A percentile compares a stretch with the other conserved stretches of the same genome.
phyloP scores from a whole-genome alignment of 92 coral and sea anemone genomes.

The Siderastrea siderea region DNA sequence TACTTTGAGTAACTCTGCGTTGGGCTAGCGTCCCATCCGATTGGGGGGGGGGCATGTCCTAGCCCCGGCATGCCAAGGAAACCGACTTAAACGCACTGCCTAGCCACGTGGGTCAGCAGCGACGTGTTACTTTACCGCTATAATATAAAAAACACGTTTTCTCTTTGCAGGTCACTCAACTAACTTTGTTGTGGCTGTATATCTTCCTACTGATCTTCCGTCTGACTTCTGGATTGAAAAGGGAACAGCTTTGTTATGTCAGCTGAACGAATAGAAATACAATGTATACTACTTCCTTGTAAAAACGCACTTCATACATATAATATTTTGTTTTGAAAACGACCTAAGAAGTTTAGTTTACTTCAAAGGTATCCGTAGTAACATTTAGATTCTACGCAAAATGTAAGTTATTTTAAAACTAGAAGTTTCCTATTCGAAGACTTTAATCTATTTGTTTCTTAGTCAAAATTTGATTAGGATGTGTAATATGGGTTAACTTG shows the following conservation, averaged over 20 bases:
- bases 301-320: not conserved
- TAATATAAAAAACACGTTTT: not conserved
- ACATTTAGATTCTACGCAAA: no score
- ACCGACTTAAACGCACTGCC: no score
- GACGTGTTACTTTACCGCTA: no score
- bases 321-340: not conserved
- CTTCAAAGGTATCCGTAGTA: not conserved
- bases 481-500: no score
- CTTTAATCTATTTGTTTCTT: no score
- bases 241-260: slow-evolving; percentile 97
- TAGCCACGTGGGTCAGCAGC: no score
- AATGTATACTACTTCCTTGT: not conserved
- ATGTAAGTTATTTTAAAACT: not conserved
- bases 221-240: slow-evolving; percentile 98
- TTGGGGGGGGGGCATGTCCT: no score
- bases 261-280: slow-evolving; percentile 83
- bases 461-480: no score
- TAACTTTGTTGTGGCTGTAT: slow-evolving; percentile 97
- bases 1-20: no score
- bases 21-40: no score
- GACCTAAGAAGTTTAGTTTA: not conserved
- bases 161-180: slow-evolving; percentile 92
- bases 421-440: no score
- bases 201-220: slow-evolving; percentile 86
- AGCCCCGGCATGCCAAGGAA: no score